Evolutionary conservation across 2,888 invertebrate species (phyloP).

Genomic region (Ceriagrion tenellum): DNA sequence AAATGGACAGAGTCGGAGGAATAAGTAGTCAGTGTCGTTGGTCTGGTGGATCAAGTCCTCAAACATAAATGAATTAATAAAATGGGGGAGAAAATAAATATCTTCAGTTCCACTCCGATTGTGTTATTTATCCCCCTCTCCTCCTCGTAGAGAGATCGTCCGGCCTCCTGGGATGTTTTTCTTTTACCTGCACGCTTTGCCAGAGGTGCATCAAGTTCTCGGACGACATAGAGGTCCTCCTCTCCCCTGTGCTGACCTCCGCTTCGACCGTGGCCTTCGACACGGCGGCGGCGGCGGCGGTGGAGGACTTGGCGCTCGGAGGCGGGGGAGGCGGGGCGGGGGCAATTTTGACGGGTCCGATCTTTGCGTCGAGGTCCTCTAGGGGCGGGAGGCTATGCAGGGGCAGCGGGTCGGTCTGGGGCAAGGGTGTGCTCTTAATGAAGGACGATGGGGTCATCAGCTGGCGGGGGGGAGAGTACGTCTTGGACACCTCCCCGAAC

Average conservation of each 20-base stretch:
- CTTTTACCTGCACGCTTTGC: slow-evolving; percentile 77
- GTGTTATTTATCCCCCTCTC: no score
- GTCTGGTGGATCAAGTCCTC: neutral
- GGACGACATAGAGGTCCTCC: slow-evolving; percentile 40
- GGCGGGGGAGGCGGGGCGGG: slow-evolving; percentile 74
- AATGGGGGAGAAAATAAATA: neutral
- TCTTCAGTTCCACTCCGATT: neutral
- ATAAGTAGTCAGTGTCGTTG: neutral
- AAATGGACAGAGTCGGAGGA: neutral
- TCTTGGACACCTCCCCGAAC: neutral
- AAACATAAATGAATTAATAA: neutral
- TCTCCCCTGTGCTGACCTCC: slow-evolving; percentile 36
- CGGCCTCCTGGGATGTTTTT: slow-evolving; percentile 74
- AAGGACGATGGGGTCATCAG: slow-evolving; percentile 51
- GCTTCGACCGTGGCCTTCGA: slow-evolving; percentile 5
- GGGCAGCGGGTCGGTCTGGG: neutral
- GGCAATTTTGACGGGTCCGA: slow-evolving; percentile 70
- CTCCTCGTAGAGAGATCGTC: no score
- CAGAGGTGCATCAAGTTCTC: slow-evolving; percentile 73
- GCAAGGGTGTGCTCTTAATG: slow-evolving; percentile 34
- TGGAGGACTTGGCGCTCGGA: neutral
- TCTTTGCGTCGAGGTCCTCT: slow-evolving; percentile 40
- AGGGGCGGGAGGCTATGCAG: slow-evolving; percentile 39
- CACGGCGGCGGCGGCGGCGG: slow-evolving; percentile 72
- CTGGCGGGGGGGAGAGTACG: slow-evolving; percentile 28